Evolutionary conservation across 92 coral and sea anemone genomes (phyloP).

Genomic region (Zoanthus sociatus): DNA sequence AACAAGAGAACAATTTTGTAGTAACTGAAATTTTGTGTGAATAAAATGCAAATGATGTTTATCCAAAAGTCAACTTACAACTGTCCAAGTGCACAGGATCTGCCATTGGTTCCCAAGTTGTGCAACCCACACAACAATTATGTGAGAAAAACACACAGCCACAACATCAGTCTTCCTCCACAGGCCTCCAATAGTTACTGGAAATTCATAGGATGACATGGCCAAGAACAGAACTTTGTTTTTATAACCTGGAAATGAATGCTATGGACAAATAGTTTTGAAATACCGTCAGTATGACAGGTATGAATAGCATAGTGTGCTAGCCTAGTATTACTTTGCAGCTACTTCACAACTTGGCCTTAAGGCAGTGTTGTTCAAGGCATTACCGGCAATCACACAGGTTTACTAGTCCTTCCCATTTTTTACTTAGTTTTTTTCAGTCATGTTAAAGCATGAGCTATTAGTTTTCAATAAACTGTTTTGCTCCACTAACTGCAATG

Average conservation of each 20-base stretch:
- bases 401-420: no score
- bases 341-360: no score
- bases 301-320: not conserved
- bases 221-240: slow-evolving; percentile 68
- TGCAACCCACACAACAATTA: slow-evolving; percentile 73
- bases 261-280: slow-evolving; percentile 52
- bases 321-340: no score
- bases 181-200: slow-evolving; percentile 16
- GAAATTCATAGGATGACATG: slow-evolving; percentile 70
- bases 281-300: not conserved
- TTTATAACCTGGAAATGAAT: slow-evolving; percentile 48
- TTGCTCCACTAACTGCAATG: no score
- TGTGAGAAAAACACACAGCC: slow-evolving; percentile 79
- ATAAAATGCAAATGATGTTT: not conserved
- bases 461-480: no score
- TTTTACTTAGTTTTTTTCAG: no score
- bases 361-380: no score
- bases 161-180: slow-evolving; percentile 70
- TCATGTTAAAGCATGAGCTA: no score
- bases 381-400: no score
- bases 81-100: slow-evolving; percentile 74
- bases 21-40: not conserved
- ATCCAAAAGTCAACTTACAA: slow-evolving; percentile 50
- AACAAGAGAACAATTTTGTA: no score
- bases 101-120: slow-evolving; percentile 71